Evolutionary conservation across 1,140 invertebrate species (phyloP), one percentile per base, ranked within the genome.

Genomic region (Chlorops oryzae): DNA sequence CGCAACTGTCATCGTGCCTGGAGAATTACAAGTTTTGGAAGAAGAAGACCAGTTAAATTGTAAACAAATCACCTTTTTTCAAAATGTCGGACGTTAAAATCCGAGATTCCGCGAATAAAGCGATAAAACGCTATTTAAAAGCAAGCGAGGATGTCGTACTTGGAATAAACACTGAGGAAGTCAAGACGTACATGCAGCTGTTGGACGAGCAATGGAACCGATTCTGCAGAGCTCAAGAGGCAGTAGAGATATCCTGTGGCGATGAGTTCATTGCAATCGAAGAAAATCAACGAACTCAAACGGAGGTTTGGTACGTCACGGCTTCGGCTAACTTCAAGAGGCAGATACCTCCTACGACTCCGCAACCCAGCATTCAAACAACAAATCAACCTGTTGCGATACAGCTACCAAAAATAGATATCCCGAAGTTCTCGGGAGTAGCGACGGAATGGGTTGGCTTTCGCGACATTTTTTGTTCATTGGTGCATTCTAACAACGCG

Each of bases 251-350:
- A 13, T 43, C 41, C n/a, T 43, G 41, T 22, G 23, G 42, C 23
- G 10, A 17, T 3, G 42, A 44, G 20, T n/a, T n/a, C n/a, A 15
- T 13, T 15, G 42, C n/a, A 12, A 18, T 24, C 13, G 42, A 44
- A 44, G 42, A 44, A 24, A 23, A 44, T 5, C 23, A 23, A 2
- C 24, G 24, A n/a, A 24, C 10, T n/a, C 42, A 44, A 10, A 25
- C 42, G 32, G 42, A 44, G 23, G 24, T 12, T 9, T 44, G 42
- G 42, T 43, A 43, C 25, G 10, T 44, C 25, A 44, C 9, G 15
- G 24, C 42, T n/a, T 15, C 18, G n/a, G n/a, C 42, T 13, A 24
- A 9, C 6, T 23, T 24, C 21, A 23, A 43, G 18, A 15, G 6
- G n/a, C 42, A 44, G 42, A n/a, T 27, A 17, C 15, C 42, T 25